Conservation (phyloP, 1,140 invertebrate species). For the Maniola jurtina region DNA sequence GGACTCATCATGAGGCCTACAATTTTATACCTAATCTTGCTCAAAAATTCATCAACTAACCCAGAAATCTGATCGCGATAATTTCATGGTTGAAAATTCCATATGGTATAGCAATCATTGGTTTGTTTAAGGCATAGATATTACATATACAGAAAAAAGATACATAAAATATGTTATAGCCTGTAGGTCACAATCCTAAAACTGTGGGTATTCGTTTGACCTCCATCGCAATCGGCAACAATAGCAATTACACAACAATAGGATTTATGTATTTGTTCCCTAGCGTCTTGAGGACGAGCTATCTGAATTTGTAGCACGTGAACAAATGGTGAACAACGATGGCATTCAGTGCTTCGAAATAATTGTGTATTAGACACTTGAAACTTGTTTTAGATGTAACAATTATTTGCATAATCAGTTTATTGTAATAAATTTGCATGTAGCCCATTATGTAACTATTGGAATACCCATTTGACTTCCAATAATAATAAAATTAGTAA, state of each 20-base stretch:
- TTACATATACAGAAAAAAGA: conserved; percentile 21
- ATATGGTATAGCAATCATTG: not conserved
- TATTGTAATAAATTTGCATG: too few relatives aligned
- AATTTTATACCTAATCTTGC: too few relatives aligned
- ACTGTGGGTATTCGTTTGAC: conserved; percentile 49
- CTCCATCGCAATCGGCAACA: conserved; percentile 49
- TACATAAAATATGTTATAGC: conserved; percentile 3
- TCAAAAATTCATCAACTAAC: too few relatives aligned
- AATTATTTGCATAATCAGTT: too few relatives aligned
- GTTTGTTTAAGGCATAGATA: not conserved
- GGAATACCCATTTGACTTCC: too few relatives aligned
- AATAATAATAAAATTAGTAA: too few relatives aligned
- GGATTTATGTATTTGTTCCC: conserved; percentile 36
- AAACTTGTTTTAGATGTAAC: too few relatives aligned
- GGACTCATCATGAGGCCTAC: too few relatives aligned
- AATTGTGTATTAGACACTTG: not conserved
- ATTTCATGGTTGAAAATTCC: not conserved
- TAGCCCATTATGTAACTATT: too few relatives aligned
- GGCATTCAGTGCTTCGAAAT: not conserved
- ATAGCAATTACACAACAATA: conserved; percentile 56
- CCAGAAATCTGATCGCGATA: not conserved
- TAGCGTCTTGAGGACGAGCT: conserved; percentile 39
- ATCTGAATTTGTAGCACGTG: conserved; percentile 14
- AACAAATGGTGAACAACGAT: not conserved
- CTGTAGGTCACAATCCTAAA: conserved; percentile 17